Conservation (phyloP, 1,140 invertebrate genomes). For the Drosophila tsacasi region DNA sequence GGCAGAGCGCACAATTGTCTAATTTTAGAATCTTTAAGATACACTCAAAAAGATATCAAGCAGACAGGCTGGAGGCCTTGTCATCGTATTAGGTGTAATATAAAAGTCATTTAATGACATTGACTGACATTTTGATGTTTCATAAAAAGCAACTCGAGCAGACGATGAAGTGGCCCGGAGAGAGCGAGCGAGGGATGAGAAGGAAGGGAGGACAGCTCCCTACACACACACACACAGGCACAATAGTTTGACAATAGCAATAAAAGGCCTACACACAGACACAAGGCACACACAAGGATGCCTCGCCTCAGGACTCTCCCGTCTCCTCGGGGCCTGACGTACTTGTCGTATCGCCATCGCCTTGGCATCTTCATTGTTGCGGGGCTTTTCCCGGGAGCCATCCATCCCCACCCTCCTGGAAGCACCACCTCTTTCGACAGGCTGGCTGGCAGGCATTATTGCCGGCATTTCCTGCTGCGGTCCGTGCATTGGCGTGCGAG, state of each 20-base stretch:
- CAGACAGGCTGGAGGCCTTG: slow-evolving; percentile 68
- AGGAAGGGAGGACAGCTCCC: slow-evolving; percentile 1
- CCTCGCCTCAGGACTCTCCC: slow-evolving; percentile 5
- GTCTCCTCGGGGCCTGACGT: slow-evolving; percentile 51
- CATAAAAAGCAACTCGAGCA: slow-evolving; percentile 84
- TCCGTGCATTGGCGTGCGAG: slow-evolving; percentile 62
- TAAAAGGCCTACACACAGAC: slow-evolving; percentile 73
- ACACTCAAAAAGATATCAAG: slow-evolving; percentile 78
- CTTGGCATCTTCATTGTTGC: slow-evolving; percentile 78
- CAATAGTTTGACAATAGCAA: slow-evolving; percentile 84
- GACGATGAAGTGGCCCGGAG: slow-evolving; percentile 45
- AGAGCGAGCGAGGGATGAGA: neutral
- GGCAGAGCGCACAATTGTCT: slow-evolving; percentile 69
- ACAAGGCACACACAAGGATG: slow-evolving; percentile 2
- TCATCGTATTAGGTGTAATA: slow-evolving; percentile 84
- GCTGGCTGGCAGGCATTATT: slow-evolving; percentile 53
- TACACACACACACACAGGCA: slow-evolving; percentile 38
- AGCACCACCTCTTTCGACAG: slow-evolving; percentile 31
- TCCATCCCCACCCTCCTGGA: neutral
- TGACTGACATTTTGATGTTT: slow-evolving; percentile 84
- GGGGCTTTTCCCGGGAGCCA: slow-evolving; percentile 28
- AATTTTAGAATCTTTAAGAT: slow-evolving; percentile 84
- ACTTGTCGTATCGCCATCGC: slow-evolving; percentile 79
- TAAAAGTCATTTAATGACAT: slow-evolving; percentile 84
- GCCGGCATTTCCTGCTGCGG: slow-evolving; percentile 70